Conservation (phyloP, 2,797 vertebrate genomes). For the Pithecia hirsuta region DNA sequence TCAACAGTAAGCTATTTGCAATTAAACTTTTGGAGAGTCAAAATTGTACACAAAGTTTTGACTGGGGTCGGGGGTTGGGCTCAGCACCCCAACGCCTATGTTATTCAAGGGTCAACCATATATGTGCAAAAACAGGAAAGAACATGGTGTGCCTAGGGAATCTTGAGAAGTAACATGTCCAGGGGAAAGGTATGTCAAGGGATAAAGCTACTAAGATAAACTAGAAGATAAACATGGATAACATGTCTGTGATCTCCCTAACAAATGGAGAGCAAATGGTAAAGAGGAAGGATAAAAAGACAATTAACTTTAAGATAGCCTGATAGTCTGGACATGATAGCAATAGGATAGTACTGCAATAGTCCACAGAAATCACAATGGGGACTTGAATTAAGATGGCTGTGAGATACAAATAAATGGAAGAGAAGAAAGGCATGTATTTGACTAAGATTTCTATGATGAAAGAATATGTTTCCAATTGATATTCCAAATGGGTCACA, state of each 20-base stretch:
- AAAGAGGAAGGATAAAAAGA: not conserved
- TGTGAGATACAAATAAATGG: not conserved
- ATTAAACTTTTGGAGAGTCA: not conserved
- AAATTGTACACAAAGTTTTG: not conserved
- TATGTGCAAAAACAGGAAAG: not conserved
- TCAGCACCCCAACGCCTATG: not conserved
- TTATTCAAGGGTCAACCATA: not conserved
- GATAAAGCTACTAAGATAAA: constrained; percentile 12
- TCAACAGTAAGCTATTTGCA: not conserved
- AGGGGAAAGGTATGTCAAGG: not conserved
- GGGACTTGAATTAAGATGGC: not conserved
- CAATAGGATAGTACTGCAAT: not conserved
- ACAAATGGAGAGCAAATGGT: constrained; percentile 17
- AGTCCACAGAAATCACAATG: not conserved
- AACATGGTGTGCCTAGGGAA: not conserved
- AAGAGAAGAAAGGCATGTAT: not conserved
- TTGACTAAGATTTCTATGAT: not conserved
- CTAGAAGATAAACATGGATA: not conserved
- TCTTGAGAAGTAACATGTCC: not conserved
- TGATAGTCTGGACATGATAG: not conserved
- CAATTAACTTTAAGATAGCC: not conserved
- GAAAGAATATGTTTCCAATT: not conserved
- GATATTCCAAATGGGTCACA: not conserved
- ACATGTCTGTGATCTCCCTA: not conserved
- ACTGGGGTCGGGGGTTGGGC: not conserved